Base-by-base conservation (phyloP, 2,888 invertebrate species). In the Dolichopus griseipennis region DNA sequence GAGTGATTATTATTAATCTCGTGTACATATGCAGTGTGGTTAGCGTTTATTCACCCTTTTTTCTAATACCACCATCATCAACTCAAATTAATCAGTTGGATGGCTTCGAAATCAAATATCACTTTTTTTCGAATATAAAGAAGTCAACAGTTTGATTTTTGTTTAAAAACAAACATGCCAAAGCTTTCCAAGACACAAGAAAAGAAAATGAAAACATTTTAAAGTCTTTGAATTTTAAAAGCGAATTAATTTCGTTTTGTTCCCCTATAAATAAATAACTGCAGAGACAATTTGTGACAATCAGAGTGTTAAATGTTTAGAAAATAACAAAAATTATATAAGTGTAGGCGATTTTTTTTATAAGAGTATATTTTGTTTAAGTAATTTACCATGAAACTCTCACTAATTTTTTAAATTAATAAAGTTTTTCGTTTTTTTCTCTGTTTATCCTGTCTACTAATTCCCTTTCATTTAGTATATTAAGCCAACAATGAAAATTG, bases 281-380 rank as follows among this genome's bases (percentile, higher is more conserved):
- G 15, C n/a, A 52, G 15, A 52, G 52, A 52, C 52, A 52, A 52
- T 52, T 52, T 52, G 52, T 52, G 52, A 52, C 52, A 52, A 52
- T 52, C 52, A 52, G 52, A 52, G 52, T 52, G 52, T 52, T 52
- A 52, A 52, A 52, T 52, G 52, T 18, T 52, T 52, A 18, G 52
- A 52, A 52, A 52, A 15, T 2, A 52, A 52, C 3, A 15, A 41
- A 41, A 52, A 52, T 52, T 52, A 52, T 52, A 15, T 52, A 52
- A 52, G 52, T 52, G 52, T 52, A 52, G 52, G 52, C 52, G 52
- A 52, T 4, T 8, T 12, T 7, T 37, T 37, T 37, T 12, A 5
- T 37, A 7, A 7, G 10, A 37, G 8, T 37, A 10, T 7, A 37
- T 37, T 37, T 37, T 37, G 4, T 37, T 37, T 18, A 4, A 52